Base-by-base conservation (phyloP, 2,113 vertebrate genomes). In the Scatophagus argus region DNA sequence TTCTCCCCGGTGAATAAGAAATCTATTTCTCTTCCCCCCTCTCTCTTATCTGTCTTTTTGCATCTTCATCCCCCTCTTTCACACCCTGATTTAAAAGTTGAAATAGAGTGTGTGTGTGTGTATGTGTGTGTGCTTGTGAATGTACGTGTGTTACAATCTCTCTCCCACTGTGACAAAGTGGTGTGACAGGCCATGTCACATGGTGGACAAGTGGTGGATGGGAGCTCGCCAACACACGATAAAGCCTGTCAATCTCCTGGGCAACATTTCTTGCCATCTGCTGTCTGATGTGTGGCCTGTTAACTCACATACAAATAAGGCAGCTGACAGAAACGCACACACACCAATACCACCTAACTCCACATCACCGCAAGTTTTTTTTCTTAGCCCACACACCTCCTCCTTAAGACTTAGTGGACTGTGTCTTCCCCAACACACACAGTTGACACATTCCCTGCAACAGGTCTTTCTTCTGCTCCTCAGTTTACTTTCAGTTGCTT, bases 131-230 rank as follows among this genome's bases (percentile, higher is more conserved):
- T 36, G 23, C 74, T 1, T 17, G 52, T 46, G 58, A 7, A 7
- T n/a, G 61, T 11, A 16, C 9, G 9, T 77, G 66, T 69, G 27
- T 78, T 79, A 38, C 51, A 63, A 43, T 60, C 56, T 51, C 39
- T 73, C 68, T 77, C 58, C 76, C 60, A 55, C 86, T 81, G 83
- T 87, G 88, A 90, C 85, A 90, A 88, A 91, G 87, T 87, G 81
- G 81, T 79, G 81, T 88, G 92, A 91, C 91, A 93, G 86, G 88
- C 77, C 31, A 1, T 89, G 91, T 91, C 85, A 88, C 87, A 68
- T 69, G 73, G 69, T 47, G 81, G 89, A 91, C 88, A 87, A 88
- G 69, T 27, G 84, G 71, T 60, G 73, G 91, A 91, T 83, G 61
- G 85, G 66, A 76, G 63, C 75, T 74, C 61, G 43, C 56, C 77